Percentiles rank a stretch among this genome's conserved stretches.
Evolutionary conservation across 2,888 invertebrate genomes (phyloP).

Genomic region (Orgyia antiqua): DNA sequence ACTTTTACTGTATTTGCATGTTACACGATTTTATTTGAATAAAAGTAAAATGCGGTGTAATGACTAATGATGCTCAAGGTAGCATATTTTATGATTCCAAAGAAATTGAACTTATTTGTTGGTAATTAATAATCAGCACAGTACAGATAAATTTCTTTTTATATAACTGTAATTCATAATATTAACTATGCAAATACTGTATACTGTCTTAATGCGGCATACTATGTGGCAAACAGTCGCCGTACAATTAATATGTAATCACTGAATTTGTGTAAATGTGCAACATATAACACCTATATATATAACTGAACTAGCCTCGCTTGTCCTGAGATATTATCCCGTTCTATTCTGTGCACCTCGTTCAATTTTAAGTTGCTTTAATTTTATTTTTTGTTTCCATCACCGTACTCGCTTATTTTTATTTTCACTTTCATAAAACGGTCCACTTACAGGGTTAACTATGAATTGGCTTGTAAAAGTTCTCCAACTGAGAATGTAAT

Average conservation of each 20-base stretch:
- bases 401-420: constrained; percentile 72
- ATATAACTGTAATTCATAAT: too few species aligned
- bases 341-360: constrained; percentile 75
- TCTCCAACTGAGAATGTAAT: constrained; percentile 72
- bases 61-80: too few species aligned
- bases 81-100: too few species aligned
- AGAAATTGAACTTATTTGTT: too few species aligned
- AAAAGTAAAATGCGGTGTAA: too few species aligned
- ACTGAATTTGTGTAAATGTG: constrained; percentile 71
- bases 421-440: constrained; percentile 75
- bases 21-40: too few species aligned
- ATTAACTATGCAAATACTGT: too few species aligned
- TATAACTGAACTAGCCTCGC: constrained; percentile 67
- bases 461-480: constrained; percentile 71
- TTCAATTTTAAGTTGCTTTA: constrained; percentile 76
- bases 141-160: too few species aligned
- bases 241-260: constrained; percentile 46
- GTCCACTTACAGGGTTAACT: constrained; percentile 78
- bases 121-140: too few species aligned
- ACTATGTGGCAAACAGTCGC: constrained; percentile 45
- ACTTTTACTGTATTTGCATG: too few species aligned
- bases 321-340: constrained; percentile 76
- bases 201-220: too few species aligned
- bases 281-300: constrained; percentile 66
- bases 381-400: constrained; percentile 64